Percentiles rank a stretch among this genome's conserved stretches.
These are phyloP conservation scores for Sycophila sp. DNA, from an alignment of 1,140 invertebrate genomes.

Conservation along the genomic window DNA sequence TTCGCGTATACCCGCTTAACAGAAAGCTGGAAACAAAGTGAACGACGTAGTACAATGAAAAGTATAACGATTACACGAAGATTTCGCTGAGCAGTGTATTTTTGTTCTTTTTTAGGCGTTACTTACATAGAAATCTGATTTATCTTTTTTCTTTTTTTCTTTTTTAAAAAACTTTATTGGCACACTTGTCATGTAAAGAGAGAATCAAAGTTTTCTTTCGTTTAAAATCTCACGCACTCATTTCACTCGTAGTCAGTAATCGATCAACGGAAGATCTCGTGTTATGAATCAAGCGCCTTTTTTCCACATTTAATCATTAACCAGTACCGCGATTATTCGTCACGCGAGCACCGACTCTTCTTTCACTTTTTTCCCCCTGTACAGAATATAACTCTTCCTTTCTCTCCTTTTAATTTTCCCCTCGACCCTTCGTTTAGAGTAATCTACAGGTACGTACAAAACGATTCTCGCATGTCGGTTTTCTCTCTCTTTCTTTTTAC, in stretches of 20 bases:
- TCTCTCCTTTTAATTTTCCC: neutral
- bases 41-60: slow-evolving; percentile 21
- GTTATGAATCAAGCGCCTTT: neutral
- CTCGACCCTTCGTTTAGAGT: neutral
- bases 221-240: neutral
- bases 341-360: neutral
- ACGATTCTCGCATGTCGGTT: slow-evolving; percentile 20
- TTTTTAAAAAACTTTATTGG: no score
- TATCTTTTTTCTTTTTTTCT: slow-evolving; percentile 36
- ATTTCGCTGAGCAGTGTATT: slow-evolving; percentile 42
- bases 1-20: slow-evolving; percentile 19
- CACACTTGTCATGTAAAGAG: slow-evolving; percentile 62
- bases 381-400: slow-evolving; percentile 21
- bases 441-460: slow-evolving; percentile 40
- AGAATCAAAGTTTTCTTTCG: slow-evolving; percentile 44
- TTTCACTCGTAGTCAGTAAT: no score
- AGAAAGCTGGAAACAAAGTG: slow-evolving; percentile 40
- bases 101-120: slow-evolving; percentile 46
- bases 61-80: slow-evolving; percentile 34
- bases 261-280: slow-evolving; percentile 46
- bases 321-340: slow-evolving; percentile 7
- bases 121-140: slow-evolving; percentile 38
- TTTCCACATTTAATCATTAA: slow-evolving; percentile 11
- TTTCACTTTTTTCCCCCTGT: neutral
- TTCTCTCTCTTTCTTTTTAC: neutral